Evolutionary conservation across 2,113 vertebrate species (phyloP), one percentile per base, ranked within the genome.

Genomic region (Lethenteron reissneri): DNA sequence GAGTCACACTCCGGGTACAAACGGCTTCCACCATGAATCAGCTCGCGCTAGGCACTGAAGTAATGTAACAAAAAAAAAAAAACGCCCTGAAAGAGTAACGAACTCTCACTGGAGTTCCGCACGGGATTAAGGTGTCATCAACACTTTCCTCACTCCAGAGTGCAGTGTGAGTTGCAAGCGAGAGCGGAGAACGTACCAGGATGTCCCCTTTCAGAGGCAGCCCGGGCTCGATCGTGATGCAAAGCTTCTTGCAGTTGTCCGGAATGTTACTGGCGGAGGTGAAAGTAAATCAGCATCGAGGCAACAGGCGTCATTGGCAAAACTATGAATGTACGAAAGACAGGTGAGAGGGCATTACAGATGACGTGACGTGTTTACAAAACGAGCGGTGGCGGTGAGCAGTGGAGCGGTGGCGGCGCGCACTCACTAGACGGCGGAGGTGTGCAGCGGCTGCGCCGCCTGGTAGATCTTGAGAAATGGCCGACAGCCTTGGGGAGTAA

Each of bases 391-490:
- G 41, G 41, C 41, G 6, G 41, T 41, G 41, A 41, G 41, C 41
- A 41, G 41, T 41, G 41, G 41, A 41, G 41, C 41, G 41, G 41
- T 41, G 41, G 41, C 41, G 41, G 41, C 21, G 64, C 15, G 1
- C 11, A 87, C 86, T 88, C 84, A 97, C 94, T 96, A 97, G 84
- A 97, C 97, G 73, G 91, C 94, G 69, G 94, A 99, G 3, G 91
- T 99, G 83, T 99, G 97, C 75, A 97, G 88, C 2, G 90, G 94
- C 77, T 97, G 92, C 94, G 97, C 95, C 76, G 90, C 87, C 80
- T 99, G 94, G 84, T 97, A 99, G 80, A 99, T 97, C 78, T 95
- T 95, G 72, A 99, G 87, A 75, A 99, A 99, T 7, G 94, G 92
- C 64, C 90, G 88, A 75, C 94, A 99, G 77, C 94, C 94, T 99